phyloP scores from a whole-genome alignment of 2,888 invertebrate species.

The Rotaria sp. region DNA sequence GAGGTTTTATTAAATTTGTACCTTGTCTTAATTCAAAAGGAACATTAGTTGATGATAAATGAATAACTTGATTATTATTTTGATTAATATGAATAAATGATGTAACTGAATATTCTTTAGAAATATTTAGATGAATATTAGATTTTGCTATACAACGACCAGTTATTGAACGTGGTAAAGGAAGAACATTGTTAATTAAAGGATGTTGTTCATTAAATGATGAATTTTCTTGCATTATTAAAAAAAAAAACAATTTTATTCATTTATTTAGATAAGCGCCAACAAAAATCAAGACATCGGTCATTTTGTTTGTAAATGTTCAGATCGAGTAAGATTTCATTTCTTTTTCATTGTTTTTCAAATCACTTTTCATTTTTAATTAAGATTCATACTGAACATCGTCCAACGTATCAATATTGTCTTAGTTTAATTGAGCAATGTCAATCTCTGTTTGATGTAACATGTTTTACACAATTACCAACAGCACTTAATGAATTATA shows the following conservation, averaged over 20 bases:
- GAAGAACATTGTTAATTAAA: not conserved
- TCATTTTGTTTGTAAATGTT: slow-evolving; percentile 25
- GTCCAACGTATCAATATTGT: slow-evolving; percentile 35
- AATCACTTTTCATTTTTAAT: not conserved
- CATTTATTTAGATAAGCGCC: slow-evolving; percentile 19
- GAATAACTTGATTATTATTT: not conserved
- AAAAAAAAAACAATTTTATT: not conserved
- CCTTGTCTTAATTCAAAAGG: not conserved
- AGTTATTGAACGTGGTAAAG: not conserved
- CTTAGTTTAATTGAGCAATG: slow-evolving; percentile 32
- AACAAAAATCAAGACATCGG: not conserved
- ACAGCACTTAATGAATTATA: slow-evolving; percentile 40
- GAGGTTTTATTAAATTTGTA: not conserved
- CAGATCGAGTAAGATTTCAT: not conserved
- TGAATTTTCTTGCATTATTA: not conserved
- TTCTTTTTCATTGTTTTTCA: not conserved
- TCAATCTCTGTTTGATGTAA: slow-evolving; percentile 38
- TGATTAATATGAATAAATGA: not conserved
- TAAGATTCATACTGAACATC: slow-evolving; percentile 9
- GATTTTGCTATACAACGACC: not conserved
- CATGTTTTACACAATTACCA: slow-evolving; percentile 35
- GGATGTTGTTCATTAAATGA: not conserved
- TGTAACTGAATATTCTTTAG: not conserved
- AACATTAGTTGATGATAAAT: not conserved
- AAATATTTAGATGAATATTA: not conserved